A percentile compares a stretch with the other conserved stretches of the same genome.
Conservation (phyloP, 2,888 invertebrate genomes). For the Hirtodrosophila cameraria region DNA sequence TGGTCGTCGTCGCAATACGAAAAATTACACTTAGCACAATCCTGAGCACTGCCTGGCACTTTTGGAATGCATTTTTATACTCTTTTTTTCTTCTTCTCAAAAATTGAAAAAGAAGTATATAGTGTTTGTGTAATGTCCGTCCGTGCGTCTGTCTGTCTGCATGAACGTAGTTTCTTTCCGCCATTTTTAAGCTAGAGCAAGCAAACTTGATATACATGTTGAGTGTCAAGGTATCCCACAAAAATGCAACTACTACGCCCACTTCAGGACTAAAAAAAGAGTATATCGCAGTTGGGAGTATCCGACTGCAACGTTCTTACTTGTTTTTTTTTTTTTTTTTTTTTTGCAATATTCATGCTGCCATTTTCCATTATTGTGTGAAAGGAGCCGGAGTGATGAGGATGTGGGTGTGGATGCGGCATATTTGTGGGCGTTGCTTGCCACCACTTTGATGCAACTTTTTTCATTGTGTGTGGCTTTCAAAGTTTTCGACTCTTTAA, state of each 20-base stretch:
- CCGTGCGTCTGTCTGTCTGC: too few species aligned
- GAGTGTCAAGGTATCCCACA: too few species aligned
- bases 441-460: conserved; percentile 52
- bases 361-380: conserved; percentile 37
- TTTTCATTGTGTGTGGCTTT: conserved; percentile 50
- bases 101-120: too few species aligned
- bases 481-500: conserved; percentile 42
- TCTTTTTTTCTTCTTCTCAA: neutral
- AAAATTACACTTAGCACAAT: conserved; percentile 54
- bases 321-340: neutral
- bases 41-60: conserved; percentile 14
- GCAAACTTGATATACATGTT: too few species aligned
- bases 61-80: too few species aligned
- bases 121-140: too few species aligned
- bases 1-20: conserved; percentile 44
- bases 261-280: too few species aligned
- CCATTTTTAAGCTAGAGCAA: too few species aligned
- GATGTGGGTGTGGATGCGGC: neutral
- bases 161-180: too few species aligned
- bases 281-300: too few species aligned
- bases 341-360: conserved; percentile 21
- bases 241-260: too few species aligned
- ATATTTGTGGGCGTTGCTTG: conserved; percentile 20
- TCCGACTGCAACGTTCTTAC: too few species aligned
- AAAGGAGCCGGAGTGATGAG: neutral